Evolutionary conservation across 2,888 invertebrate genomes (phyloP), one percentile per base, ranked within the genome.

Genomic region (Microplitis manilae): DNA sequence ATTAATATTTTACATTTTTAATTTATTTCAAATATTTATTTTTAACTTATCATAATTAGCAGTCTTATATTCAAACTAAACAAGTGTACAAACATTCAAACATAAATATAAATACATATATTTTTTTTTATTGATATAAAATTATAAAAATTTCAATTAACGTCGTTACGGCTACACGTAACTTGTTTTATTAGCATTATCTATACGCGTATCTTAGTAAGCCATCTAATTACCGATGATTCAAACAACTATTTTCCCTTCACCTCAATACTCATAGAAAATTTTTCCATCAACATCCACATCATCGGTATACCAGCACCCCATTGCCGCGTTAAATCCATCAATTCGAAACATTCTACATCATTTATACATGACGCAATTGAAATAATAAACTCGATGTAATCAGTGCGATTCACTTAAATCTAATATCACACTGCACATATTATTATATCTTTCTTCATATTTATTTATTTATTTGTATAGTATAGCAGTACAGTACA

Each of bases 291-390:
- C 13, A 50, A 5, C 50, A 50, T 50, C 50, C 8, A 50, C 13
- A 50, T 50, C 50, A 50, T 13, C 50, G 20, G n/a, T 59, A 70
- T 30, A 60, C 13, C n/a, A 40, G 40, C 41, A 68, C 40, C 17
- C 68, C 39, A 38, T 68, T 41, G 40, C 15, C 68, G 50, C 68
- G 50, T 50, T 50, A 50, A 50, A 50, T 50, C 50, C 50, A 50
- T 50, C 50, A 50, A 50, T 50, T 50, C 13, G 5, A 50, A 13
- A 50, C 50, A 50, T 50, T 72, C 9, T 38, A 65, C 41, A 65
- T 73, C 40, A 65, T 30, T 50, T 72, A 30, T 38, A 65, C 41
- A 65, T 73, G 64, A 65, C 60, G 73, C 50, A 65, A 73, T 73
- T 73, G 50, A 17, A 62, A 41, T 9, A 59, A 50, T 7, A 20